Base-by-base conservation (phyloP, 1,140 invertebrate genomes). In the Cardiocondyla obscurior region DNA sequence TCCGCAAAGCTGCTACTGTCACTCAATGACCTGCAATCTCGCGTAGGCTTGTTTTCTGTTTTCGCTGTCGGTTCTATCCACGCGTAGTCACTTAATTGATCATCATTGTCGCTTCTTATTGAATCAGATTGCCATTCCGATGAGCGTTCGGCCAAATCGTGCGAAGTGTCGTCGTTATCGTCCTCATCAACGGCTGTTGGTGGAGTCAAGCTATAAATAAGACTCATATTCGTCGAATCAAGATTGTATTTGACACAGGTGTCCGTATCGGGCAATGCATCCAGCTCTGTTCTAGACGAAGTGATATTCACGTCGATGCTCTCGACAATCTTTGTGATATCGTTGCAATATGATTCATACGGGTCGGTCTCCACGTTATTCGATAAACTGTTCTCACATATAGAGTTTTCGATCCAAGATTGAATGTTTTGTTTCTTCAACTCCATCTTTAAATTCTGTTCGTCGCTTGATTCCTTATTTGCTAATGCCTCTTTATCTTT, bases 161-260 rank as follows among this genome's bases (percentile, higher is more conserved):
- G 14, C 14, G 19, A 57, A 2, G 12, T 42, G n/a, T 79, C 65
- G 7, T 22, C 19, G 4, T 69, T 53, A 1, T 57, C 42, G 4
- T 85, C 69, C 0, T 55, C 25, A 2, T 88, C 64, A 3, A 81
- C 19, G 0, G 16, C 22, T 2, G 73, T 73, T 6, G 87, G 83
- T 1, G 93, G 92, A 0, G 92, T 92, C 1, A 94, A 70, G 25
- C 93, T 94, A 36, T 94, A 94, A 53, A 94, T 89, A 6, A 88
- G 57, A 65, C 67, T 92, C 90, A 94, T 92, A 8, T 92, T 90
- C 2, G 83, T 64, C 0, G 90, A 83, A 70, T 91, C 87, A 5
- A 94, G 72, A 72, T 88, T 92, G 33, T 94, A 94, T 30, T 94
- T 93, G 16, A 88, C 73, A 12, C 60, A 36, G 10, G 70, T 16